These are phyloP conservation scores for Dascillus cervinus DNA, from an alignment of 2,888 invertebrate genomes.

Conservation along the genomic window DNA sequence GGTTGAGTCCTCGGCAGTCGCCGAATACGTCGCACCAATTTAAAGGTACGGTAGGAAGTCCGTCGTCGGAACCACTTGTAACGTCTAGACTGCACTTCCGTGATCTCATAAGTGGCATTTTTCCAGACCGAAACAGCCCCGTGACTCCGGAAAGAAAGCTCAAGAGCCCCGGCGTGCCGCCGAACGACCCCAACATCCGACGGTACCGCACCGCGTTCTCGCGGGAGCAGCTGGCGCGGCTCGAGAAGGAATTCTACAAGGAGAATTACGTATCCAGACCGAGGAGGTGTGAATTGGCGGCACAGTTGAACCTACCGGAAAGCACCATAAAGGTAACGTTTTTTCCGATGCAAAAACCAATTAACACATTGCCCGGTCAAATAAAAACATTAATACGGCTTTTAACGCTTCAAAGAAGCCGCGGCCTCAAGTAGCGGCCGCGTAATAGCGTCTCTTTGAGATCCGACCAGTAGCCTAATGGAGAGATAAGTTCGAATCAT, in stretches of 20 bases:
- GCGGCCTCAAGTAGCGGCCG: conserved; percentile 20
- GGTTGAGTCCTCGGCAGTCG: conserved; percentile 43
- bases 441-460: conserved; percentile 22
- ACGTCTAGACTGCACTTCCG: conserved; percentile 18
- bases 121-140: conserved; percentile 43
- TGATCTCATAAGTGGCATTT: conserved; percentile 25
- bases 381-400: conserved; percentile 38
- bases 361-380: conserved; percentile 37
- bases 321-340: conserved; percentile 91
- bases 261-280: conserved; percentile 98
- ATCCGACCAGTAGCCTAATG: conserved; percentile 34
- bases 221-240: conserved; percentile 79
- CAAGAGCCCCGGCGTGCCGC: conserved; percentile 15
- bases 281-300: conserved; percentile 87
- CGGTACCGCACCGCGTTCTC: conserved; percentile 97
- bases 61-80: conserved; percentile 16
- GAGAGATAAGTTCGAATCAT: conserved; percentile 39
- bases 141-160: conserved; percentile 33
- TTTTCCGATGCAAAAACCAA: no score
- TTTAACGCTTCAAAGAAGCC: conserved; percentile 32
- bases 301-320: conserved; percentile 88
- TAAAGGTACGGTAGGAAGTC: conserved; percentile 34
- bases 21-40: conserved; percentile 40
- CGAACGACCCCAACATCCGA: conserved; percentile 61
- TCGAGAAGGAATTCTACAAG: conserved; percentile 94